Percentiles rank a stretch among this genome's conserved stretches.
Conservation (phyloP, 2,797 vertebrate species). For the Phoebastria nigripes region DNA sequence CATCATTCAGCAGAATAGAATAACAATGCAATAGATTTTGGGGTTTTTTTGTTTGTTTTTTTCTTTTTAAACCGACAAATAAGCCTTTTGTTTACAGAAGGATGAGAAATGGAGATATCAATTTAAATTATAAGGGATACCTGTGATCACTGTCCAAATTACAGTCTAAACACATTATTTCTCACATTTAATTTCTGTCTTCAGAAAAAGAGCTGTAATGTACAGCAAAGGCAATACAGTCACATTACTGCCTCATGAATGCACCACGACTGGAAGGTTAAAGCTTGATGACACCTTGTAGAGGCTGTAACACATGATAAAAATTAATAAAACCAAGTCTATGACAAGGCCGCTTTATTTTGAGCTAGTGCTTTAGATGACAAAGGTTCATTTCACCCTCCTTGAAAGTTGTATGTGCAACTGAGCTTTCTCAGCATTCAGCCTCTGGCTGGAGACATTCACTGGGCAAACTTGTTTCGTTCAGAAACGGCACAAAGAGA, state of each 20-base stretch:
- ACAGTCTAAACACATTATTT: not conserved
- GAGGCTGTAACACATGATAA: not conserved
- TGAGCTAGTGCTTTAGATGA: not conserved
- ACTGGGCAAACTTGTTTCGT: not conserved
- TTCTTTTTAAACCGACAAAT: not conserved
- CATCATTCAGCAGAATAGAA: not conserved
- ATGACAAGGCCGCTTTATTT: not conserved
- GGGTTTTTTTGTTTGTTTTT: not conserved
- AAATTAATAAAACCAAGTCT: not conserved
- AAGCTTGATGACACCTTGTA: not conserved
- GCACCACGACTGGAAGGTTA: not conserved
- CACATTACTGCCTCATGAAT: not conserved
- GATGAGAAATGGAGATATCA: not conserved
- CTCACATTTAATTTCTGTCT: not conserved
- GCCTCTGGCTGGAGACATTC: not conserved
- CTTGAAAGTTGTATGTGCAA: not conserved
- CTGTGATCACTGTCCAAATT: not conserved
- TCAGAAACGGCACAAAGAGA: not conserved
- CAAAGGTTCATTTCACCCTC: not conserved
- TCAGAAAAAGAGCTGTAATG: not conserved
- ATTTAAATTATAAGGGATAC: not conserved
- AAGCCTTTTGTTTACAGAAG: not conserved
- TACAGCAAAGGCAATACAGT: not conserved
- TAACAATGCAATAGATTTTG: not conserved
- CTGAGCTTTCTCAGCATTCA: not conserved